Base-by-base conservation (phyloP, 2,888 invertebrate species). In the Lydus trimaculatus region DNA sequence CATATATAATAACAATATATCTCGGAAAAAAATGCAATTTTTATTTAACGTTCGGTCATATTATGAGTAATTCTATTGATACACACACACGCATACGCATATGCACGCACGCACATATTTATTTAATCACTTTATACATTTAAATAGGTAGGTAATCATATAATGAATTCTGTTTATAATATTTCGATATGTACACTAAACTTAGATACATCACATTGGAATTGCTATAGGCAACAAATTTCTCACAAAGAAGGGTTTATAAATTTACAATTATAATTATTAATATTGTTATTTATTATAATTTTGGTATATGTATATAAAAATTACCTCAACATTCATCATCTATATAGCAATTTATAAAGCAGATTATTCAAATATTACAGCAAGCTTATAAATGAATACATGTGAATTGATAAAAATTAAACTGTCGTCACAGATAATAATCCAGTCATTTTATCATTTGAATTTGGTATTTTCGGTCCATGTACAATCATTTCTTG, bases 401-500 rank as follows among this genome's bases (percentile, higher is more conserved):
- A 43, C 8, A 43, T 43, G 36, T 13, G 36, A 36, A 15, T 1
- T 5, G 48, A 67, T 64, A 43, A 64, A 66, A 71, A 72, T 84
- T 86, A 88, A 73, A 88, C 88, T 15, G 88, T 88, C 36, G 88
- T 88, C 39, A 88, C 88, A 61, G 88, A 88, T 56, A 88, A 81
- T 31, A 90, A 84, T 69, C 89, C 89, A 82, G 88, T 87, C 84
- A 89, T 86, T 82, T 90, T 90, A 63, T 85, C 84, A 68, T 83
- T 84, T 13, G 71, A 62, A 78, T 84, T 82, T 23, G 85, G 81
- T 28, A 82, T 77, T 73, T 83, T 83, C 11, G 83, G 77, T 68
- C 82, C 81, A 73, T 89, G 89, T 7, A 88, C 88, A 73, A 89
- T 79, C 84, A 89, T 87, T 79, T 90, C 89, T 78, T 89, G 89